Evolutionary conservation across 2,888 invertebrate genomes (phyloP).

Genomic region (Drosophila recens): DNA sequence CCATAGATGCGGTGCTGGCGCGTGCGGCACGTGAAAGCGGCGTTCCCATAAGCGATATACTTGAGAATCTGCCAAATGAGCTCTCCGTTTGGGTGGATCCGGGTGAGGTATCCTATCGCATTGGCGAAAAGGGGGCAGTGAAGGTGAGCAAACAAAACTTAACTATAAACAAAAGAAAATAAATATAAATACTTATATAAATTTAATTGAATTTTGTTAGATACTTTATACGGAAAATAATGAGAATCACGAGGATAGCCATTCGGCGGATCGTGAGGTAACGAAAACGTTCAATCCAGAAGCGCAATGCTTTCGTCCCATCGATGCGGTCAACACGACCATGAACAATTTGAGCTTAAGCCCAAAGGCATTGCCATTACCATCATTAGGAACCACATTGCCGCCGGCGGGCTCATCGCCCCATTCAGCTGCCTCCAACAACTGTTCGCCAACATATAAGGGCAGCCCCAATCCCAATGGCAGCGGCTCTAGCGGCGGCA

Average conservation of each 20-base stretch:
- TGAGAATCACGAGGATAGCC: constrained; percentile 89
- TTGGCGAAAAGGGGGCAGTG: constrained; percentile 97
- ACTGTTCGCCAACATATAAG: constrained; percentile 85
- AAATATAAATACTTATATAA: neutral
- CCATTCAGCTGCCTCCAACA: constrained; percentile 83
- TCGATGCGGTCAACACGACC: constrained; percentile 93
- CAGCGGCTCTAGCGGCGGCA: constrained; percentile 48
- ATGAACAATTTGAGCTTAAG: constrained; percentile 90
- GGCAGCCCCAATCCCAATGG: constrained; percentile 83
- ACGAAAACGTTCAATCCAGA: constrained; percentile 98
- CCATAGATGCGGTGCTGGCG: constrained; percentile 96
- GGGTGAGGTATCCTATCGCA: constrained; percentile 97
- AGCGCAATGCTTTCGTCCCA: constrained; percentile 98
- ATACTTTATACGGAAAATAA: constrained; percentile 87
- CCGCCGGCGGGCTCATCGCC: constrained; percentile 86
- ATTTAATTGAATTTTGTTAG: constrained; percentile 82
- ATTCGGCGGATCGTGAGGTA: constrained; percentile 91
- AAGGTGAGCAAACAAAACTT: constrained; percentile 87
- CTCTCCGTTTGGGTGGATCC: constrained; percentile 99
- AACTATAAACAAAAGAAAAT: no score
- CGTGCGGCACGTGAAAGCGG: constrained; percentile 96
- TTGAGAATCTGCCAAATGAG: constrained; percentile 97
- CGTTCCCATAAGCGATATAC: constrained; percentile 95
- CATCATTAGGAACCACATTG: constrained; percentile 37
- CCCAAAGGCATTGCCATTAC: constrained; percentile 87